Evolutionary conservation across 1,140 invertebrate genomes (phyloP).

Genomic region (Drosophila nigromelanica): DNA sequence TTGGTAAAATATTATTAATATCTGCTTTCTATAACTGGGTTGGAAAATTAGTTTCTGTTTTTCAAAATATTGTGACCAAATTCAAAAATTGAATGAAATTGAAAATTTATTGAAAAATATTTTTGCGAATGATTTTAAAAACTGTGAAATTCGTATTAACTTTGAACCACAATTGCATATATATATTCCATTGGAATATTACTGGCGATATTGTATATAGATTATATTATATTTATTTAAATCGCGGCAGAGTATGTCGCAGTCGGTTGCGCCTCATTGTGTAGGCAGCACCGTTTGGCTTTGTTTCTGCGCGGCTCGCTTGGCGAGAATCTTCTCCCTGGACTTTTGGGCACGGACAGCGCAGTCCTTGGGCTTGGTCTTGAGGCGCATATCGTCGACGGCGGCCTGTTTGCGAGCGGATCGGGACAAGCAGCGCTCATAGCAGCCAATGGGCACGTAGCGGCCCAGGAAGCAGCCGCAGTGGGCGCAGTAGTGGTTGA

Average conservation of each 20-base stretch:
- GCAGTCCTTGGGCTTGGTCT: slow-evolving; percentile 67
- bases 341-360: slow-evolving; percentile 66
- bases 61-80: no score
- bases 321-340: slow-evolving; percentile 56
- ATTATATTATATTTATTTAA: no score
- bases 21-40: no score
- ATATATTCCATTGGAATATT: no score
- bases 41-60: no score
- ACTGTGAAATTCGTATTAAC: no score
- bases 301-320: slow-evolving; percentile 32
- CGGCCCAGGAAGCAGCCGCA: slow-evolving; percentile 78
- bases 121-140: no score
- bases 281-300: slow-evolving; percentile 33
- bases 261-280: slow-evolving; percentile 7
- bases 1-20: no score
- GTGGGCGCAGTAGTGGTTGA: slow-evolving; percentile 74
- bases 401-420: slow-evolving; percentile 65
- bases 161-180: no score
- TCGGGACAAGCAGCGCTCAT: slow-evolving; percentile 64
- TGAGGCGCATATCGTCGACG: slow-evolving; percentile 65
- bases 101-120: no score
- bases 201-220: no score
- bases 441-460: slow-evolving; percentile 58
- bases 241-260: not conserved
- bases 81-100: no score